phyloP scores from a whole-genome alignment of 1,140 invertebrate genomes.

The Aradophagus sp. region DNA sequence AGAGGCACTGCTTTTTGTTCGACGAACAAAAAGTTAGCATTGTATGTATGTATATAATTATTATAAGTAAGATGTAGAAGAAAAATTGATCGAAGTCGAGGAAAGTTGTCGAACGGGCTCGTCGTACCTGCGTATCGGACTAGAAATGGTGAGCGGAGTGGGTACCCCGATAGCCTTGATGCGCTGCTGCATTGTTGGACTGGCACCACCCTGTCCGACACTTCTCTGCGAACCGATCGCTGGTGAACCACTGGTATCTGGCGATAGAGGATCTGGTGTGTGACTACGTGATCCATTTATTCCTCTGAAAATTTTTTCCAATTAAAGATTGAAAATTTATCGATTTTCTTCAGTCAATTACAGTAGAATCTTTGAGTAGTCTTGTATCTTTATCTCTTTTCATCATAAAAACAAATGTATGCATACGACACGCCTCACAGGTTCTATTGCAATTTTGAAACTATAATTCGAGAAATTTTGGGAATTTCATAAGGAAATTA shows the following conservation, averaged over 20 bases:
- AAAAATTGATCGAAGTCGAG: no score
- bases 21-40: no score
- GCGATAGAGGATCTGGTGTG: conserved; percentile 81
- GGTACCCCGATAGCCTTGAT: conserved; percentile 92
- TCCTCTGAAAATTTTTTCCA: conserved; percentile 69
- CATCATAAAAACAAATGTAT: no score
- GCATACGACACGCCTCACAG: no score
- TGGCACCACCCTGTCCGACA: conserved; percentile 75
- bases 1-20: no score
- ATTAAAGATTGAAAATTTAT: not conserved
- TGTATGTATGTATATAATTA: no score
- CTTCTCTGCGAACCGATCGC: conserved; percentile 76
- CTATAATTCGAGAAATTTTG: no score
- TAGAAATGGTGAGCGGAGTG: conserved; percentile 89
- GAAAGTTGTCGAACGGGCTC: conserved; percentile 1
- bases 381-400: no score
- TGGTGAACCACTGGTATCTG: conserved; percentile 72
- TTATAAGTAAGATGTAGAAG: conserved; percentile 7
- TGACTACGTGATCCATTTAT: conserved; percentile 81
- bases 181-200: conserved; percentile 91
- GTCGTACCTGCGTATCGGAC: conserved; percentile 85
- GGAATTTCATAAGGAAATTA: no score
- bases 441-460: no score
- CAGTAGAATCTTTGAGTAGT: no score
- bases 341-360: no score